A percentile compares a stretch with the other conserved stretches of the same genome.
These are phyloP conservation scores for Melopsittacus undulatus DNA, from an alignment of 2,797 vertebrate species.

Conservation along the genomic window DNA sequence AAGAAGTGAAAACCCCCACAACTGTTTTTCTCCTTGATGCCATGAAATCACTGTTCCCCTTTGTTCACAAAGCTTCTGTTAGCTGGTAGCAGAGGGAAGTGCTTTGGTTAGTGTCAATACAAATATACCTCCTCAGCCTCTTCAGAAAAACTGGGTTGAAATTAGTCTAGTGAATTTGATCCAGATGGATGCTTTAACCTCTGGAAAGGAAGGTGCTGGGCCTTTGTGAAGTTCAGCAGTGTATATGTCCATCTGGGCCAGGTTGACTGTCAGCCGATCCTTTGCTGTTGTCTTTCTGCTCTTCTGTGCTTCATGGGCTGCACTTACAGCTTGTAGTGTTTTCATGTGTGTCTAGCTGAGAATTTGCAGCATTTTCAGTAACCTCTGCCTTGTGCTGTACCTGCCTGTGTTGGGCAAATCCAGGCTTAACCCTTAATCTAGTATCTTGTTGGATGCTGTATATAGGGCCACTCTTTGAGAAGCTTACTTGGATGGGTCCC, in stretches of 20 bases:
- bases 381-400: background rate
- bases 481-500: background rate
- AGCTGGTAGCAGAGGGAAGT: background rate
- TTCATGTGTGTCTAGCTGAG: background rate
- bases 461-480: background rate
- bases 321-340: background rate
- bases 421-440: background rate
- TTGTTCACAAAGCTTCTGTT: background rate
- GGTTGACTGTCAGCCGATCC: accelerated
- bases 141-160: background rate
- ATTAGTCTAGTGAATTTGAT: background rate
- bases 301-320: background rate
- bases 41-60: background rate
- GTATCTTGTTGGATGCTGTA: background rate
- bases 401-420: background rate
- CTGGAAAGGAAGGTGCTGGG: background rate
- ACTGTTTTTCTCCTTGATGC: background rate
- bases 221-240: background rate
- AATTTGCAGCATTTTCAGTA: background rate
- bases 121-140: background rate
- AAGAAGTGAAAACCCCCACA: background rate
- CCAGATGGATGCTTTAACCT: background rate
- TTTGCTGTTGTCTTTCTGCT: background rate
- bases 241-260: background rate
- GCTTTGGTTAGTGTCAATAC: background rate